Base-by-base conservation (phyloP, 2,113 vertebrate species). In the Dendropsophus ebraccatus region DNA sequence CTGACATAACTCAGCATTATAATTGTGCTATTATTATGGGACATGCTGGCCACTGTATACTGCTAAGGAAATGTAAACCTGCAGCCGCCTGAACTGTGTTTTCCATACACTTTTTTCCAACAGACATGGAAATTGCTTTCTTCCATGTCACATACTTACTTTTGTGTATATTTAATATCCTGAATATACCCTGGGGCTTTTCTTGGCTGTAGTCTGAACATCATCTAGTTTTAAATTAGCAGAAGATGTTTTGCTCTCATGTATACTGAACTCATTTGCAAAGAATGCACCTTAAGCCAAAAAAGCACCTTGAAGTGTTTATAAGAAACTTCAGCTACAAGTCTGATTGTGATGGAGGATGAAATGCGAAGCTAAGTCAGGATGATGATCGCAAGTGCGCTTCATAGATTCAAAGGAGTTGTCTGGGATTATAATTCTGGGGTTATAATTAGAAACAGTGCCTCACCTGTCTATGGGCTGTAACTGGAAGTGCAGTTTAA, bases 121-220 rank as follows among this genome's bases (percentile, higher is more conserved):
- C 52, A 80, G 37, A 74, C 65, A 35, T 50, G 65, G 62, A 72
- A 87, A 81, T 81, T 12, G 47, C 67, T 81, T 81, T 60, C 70
- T 81, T 81, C 85, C 28, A 73, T 49, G 85, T 87, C 69, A 81
- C 78, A 80, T 73, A 80, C 73, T 77, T 85, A 85, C 47, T 81
- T 81, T 81, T 80, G 85, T 81, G 54, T 81, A 81, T 62, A 74
- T 86, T 86, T 87, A 81, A 81, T 87, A 81, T 87, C 77, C 85
- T 81, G 85, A 81, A 70, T 74, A 74, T 87, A 50, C 85, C 54
- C 77, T 6, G 17, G 85, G 28, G 85, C 85, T 81, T 87, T 62
- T 37, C 73, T 87, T 81, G 69, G 85, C 77, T 81, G 78, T 54
- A 4, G 60, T 81, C 70, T 73, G 35, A 80, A 87, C 67, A 87